A percentile compares a stretch with the other conserved stretches of the same genome.
Conservation (phyloP, 2,888 invertebrate genomes). For the Thysanoteuthis rhombus region DNA sequence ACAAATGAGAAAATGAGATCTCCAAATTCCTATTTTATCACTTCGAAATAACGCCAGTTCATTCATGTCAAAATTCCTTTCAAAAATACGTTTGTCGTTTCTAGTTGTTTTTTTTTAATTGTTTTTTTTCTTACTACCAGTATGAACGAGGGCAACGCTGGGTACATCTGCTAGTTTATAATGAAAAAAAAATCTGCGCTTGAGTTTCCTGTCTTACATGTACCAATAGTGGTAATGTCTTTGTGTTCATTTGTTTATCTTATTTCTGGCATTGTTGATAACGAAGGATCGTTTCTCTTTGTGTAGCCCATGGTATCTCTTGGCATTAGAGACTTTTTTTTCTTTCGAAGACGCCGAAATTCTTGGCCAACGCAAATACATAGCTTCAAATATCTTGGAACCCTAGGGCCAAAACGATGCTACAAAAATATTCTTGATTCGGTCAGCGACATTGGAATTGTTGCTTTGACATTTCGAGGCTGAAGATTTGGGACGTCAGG, state of each 20-base stretch:
- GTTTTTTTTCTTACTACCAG: no score
- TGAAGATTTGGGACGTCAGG: neutral
- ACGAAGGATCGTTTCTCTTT: neutral
- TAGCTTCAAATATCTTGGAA: neutral
- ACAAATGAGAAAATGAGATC: no score
- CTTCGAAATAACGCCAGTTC: no score
- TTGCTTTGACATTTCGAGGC: neutral
- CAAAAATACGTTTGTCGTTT: no score
- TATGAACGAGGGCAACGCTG: no score
- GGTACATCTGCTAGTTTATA: no score
- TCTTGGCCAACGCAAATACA: neutral
- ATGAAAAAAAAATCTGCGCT: no score
- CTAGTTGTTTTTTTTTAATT: no score
- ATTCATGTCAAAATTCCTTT: no score
- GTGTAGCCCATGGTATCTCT: neutral
- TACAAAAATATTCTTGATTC: neutral
- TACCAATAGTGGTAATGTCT: neutral
- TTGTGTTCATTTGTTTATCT: neutral
- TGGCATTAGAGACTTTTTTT: neutral
- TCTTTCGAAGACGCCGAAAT: neutral
- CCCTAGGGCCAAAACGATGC: neutral
- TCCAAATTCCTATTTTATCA: no score
- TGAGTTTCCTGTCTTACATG: no score
- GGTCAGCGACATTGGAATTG: neutral
- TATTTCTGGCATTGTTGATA: neutral